Evolutionary conservation across 2,113 vertebrate species (phyloP).

Genomic region (Eira barbara): DNA sequence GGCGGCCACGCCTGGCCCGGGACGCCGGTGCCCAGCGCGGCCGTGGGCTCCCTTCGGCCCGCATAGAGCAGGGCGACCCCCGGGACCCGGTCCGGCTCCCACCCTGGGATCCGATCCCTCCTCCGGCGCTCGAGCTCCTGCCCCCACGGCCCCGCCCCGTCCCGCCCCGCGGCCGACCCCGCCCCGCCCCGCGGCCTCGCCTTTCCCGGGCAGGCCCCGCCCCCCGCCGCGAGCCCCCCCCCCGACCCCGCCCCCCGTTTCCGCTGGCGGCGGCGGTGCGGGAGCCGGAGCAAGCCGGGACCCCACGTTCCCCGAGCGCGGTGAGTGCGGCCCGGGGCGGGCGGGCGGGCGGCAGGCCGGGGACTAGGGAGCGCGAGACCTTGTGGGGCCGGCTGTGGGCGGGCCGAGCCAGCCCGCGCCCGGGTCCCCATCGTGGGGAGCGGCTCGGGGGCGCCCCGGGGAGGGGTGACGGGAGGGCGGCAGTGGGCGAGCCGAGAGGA

Average conservation of each 20-base stretch:
- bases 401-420: not conserved
- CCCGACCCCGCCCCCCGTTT: slow-evolving; percentile 79
- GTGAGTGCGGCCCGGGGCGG: slow-evolving; percentile 51
- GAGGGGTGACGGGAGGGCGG: not conserved
- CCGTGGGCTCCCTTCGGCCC: not conserved
- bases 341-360: not conserved
- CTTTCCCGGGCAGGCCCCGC: not conserved
- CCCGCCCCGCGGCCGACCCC: not conserved
- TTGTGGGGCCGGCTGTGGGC: not conserved
- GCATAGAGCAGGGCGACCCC: rapidly evolving
- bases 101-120: rapidly evolving
- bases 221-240: not conserved
- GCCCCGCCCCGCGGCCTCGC: not conserved
- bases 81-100: rapidly evolving
- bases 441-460: not conserved
- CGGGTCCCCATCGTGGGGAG: not conserved
- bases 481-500: not conserved
- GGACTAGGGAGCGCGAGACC: not conserved
- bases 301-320: slow-evolving; percentile 27
- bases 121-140: not conserved
- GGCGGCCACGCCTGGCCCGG: not conserved
- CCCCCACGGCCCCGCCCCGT: not conserved
- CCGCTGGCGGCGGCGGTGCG: slow-evolving; percentile 74
- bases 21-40: rapidly evolving
- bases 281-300: not conserved